Percentiles rank a stretch among this genome's conserved stretches.
Conservation (phyloP, 2,113 vertebrate species). For the Castor canadensis region DNA sequence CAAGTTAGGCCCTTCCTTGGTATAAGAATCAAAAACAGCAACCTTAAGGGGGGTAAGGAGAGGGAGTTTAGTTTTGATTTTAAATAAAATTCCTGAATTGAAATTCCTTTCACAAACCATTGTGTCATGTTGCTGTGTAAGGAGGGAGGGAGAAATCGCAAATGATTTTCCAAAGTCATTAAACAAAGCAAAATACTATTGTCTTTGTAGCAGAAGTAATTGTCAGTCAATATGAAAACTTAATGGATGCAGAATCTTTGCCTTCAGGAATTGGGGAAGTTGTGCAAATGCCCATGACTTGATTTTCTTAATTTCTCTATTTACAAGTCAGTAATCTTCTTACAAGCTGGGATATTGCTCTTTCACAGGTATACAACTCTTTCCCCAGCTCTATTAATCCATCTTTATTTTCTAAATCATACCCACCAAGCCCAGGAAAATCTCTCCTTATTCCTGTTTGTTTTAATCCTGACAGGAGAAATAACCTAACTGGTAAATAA, state of each 20-base stretch:
- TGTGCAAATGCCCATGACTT: neutral
- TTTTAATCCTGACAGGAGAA: neutral
- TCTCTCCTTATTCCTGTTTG: neutral
- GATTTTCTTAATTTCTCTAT: neutral
- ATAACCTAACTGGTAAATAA: neutral
- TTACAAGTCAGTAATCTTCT: neutral
- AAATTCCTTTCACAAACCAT: constrained; percentile 24
- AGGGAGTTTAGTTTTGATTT: neutral
- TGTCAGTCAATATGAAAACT: neutral
- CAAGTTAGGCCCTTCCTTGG: neutral
- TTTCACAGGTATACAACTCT: neutral
- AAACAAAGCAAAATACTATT: neutral
- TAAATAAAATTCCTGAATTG: neutral
- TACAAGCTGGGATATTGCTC: neutral
- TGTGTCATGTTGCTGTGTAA: neutral
- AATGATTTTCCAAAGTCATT: neutral
- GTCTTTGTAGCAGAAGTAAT: neutral
- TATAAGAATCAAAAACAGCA: neutral
- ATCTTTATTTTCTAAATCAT: neutral
- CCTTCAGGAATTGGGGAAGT: neutral
- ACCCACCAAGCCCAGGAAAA: neutral
- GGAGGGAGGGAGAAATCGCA: neutral
- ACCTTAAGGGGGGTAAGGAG: neutral
- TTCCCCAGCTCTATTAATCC: neutral
- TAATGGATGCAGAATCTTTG: neutral